These are phyloP conservation scores for Danio choprae DNA, from an alignment of 2,797 vertebrate species.

Conservation along the genomic window DNA sequence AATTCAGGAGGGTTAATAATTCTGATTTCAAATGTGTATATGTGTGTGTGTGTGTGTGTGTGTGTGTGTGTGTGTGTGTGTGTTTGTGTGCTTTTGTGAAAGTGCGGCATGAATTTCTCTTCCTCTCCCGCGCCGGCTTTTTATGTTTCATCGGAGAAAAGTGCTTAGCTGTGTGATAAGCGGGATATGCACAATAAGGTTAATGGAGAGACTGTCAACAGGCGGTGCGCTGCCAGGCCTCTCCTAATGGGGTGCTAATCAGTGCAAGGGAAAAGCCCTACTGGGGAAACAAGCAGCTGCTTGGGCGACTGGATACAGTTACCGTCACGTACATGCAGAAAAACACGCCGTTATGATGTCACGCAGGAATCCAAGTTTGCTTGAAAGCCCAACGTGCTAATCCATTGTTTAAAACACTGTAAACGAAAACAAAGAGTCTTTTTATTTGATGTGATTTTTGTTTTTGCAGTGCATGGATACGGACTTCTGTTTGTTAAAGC, in stretches of 20 bases:
- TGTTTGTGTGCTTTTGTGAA: constrained; percentile 14
- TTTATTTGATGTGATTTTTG: not conserved
- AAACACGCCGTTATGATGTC: constrained; percentile 35
- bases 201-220: constrained; percentile 70
- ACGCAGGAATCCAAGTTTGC: constrained; percentile 1
- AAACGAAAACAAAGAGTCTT: constrained; percentile 8
- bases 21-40: not conserved
- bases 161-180: constrained; percentile 67
- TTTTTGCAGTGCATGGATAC: constrained; percentile 2
- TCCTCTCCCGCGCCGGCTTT: constrained; percentile 54
- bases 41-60: constrained; percentile 28
- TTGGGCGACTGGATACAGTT: constrained; percentile 51
- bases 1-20: too few relatives aligned
- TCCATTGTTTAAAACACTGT: not conserved
- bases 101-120: constrained; percentile 43
- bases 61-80: constrained; percentile 30
- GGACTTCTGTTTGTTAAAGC: not conserved
- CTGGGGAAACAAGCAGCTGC: constrained; percentile 63
- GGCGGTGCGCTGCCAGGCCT: constrained; percentile 64
- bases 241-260: constrained; percentile 70
- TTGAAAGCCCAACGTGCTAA: constrained; percentile 15
- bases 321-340: constrained; percentile 9
- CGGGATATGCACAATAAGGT: constrained; percentile 66
- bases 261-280: constrained; percentile 60
- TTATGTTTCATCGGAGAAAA: constrained; percentile 69